Evolutionary conservation across 2,797 vertebrate genomes (phyloP).

Genomic region (Oophaga sylvatica): DNA sequence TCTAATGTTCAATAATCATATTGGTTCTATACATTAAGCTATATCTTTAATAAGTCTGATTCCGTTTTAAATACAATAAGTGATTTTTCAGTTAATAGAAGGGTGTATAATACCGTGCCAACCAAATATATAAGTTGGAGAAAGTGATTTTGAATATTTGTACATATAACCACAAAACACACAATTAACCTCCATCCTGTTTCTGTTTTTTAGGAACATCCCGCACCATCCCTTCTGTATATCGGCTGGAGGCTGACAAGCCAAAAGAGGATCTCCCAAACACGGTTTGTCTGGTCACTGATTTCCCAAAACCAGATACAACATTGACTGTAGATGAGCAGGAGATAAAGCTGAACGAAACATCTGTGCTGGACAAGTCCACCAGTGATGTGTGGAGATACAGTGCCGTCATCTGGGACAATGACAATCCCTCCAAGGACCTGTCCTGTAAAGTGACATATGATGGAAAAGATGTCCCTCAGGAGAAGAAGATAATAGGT

Average conservation of each 20-base stretch:
- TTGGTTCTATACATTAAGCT: background rate
- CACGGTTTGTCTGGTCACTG: constrained; percentile 46
- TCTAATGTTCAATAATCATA: no score
- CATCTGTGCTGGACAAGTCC: constrained; percentile 28
- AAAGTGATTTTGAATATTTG: background rate
- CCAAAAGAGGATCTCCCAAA: background rate
- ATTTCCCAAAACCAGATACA: constrained; percentile 1
- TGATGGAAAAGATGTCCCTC: background rate
- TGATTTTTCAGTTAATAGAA: background rate
- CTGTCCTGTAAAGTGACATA: background rate
- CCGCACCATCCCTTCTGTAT: background rate
- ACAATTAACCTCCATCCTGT: background rate
- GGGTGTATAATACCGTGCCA: background rate
- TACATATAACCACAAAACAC: background rate
- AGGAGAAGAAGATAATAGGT: background rate
- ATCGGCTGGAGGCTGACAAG: background rate
- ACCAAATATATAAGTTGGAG: background rate
- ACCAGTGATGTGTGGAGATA: constrained; percentile 32
- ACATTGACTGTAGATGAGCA: background rate
- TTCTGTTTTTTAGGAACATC: constrained; percentile 30
- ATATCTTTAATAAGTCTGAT: background rate
- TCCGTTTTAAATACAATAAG: background rate
- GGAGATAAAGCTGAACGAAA: no score
- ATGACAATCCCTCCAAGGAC: background rate
- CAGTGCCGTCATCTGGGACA: constrained; percentile 21